A percentile compares a stretch with the other conserved stretches of the same genome.
Conservation (phyloP, 2,797 vertebrate species). For the Sylvia borin region DNA sequence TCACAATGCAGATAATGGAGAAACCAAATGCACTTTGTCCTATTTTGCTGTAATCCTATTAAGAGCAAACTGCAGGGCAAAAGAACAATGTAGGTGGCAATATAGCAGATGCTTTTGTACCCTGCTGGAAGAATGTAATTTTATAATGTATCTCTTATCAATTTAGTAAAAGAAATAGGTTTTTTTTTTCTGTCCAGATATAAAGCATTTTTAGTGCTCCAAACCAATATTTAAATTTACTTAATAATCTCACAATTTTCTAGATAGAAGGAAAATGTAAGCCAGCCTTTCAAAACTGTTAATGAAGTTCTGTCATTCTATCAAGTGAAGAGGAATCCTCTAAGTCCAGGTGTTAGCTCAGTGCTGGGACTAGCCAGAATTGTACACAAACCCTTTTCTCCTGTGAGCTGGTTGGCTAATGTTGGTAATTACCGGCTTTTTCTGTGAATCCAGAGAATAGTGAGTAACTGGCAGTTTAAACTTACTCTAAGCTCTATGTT, state of each 20-base stretch:
- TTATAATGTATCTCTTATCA: neutral
- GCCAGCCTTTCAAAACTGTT: neutral
- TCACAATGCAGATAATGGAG: slow-evolving; percentile 11
- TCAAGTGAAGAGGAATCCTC: neutral
- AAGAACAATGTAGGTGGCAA: neutral
- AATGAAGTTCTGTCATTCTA: neutral
- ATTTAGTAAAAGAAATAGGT: neutral
- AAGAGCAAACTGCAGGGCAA: neutral
- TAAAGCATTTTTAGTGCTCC: neutral
- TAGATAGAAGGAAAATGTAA: neutral
- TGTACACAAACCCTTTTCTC: neutral
- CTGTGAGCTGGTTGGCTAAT: neutral
- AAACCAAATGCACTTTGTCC: neutral
- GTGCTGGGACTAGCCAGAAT: neutral
- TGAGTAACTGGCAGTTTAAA: neutral
- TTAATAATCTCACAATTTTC: neutral
- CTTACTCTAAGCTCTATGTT: neutral
- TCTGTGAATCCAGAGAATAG: neutral
- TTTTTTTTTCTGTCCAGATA: neutral
- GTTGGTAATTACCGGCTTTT: neutral
- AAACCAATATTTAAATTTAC: neutral
- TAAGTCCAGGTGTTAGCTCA: neutral
- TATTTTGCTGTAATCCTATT: neutral
- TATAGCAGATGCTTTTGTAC: neutral
- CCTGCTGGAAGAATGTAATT: neutral